Evolutionary conservation across 2,888 invertebrate genomes (phyloP).

Genomic region (Pristionchus fissidentatus): DNA sequence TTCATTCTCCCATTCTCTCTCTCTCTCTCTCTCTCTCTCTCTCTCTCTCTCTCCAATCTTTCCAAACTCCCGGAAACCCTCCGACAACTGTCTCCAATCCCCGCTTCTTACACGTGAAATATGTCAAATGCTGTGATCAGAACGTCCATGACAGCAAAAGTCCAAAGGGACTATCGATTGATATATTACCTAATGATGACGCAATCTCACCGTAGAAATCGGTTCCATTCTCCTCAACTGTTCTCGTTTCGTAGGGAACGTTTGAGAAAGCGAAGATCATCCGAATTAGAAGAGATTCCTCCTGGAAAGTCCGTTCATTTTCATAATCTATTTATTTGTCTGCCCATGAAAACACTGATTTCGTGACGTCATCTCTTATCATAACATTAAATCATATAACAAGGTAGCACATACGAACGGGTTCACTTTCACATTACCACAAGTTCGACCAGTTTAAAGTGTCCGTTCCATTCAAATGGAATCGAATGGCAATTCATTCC

Average conservation of each 20-base stretch:
- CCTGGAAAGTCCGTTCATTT: constrained; percentile 48
- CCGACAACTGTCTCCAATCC: background rate
- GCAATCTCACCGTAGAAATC: constrained; percentile 40
- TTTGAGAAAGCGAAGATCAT: constrained; percentile 61
- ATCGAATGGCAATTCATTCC: background rate
- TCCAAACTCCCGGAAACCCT: background rate
- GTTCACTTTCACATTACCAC: constrained; percentile 13
- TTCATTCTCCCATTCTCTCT: constrained; percentile 16
- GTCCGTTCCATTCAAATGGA: background rate
- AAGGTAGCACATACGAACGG: background rate
- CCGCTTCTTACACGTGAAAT: background rate
- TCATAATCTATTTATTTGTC: background rate
- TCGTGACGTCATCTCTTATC: background rate
- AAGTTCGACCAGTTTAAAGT: constrained; percentile 1
- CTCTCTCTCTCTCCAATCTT: too few relatives aligned
- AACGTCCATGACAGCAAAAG: background rate
- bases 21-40: too few relatives aligned
- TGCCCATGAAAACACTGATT: background rate
- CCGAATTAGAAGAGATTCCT: constrained; percentile 59
- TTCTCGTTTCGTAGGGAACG: constrained; percentile 55
- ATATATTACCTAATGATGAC: background rate
- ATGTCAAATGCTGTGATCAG: background rate
- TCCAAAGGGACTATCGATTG: background rate
- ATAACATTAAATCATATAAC: background rate
- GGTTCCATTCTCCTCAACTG: background rate